A percentile compares a stretch with the other conserved stretches of the same genome.
Evolutionary conservation across 1,140 invertebrate genomes (phyloP).

Genomic region (Scaptomyza hsui): DNA sequence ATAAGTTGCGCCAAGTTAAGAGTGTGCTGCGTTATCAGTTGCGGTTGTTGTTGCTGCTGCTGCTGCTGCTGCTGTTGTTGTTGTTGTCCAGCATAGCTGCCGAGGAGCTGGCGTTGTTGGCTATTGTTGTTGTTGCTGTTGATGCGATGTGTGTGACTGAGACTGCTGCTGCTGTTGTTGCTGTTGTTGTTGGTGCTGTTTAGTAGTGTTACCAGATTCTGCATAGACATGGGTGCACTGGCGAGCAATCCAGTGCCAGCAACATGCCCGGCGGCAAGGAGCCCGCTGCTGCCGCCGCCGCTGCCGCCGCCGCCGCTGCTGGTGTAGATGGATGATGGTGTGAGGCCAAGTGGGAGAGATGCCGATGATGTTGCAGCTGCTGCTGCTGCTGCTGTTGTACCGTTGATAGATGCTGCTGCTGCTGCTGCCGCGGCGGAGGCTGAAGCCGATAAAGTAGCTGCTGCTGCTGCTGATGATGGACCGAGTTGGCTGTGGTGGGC

Average conservation of each 20-base stretch:
- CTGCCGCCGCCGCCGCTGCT: constrained; percentile 52
- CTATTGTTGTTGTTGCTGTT: constrained; percentile 14
- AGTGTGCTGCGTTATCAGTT: constrained; percentile 42
- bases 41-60: constrained; percentile 14
- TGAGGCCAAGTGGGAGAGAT: constrained; percentile 66
- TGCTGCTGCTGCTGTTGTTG: constrained; percentile 14
- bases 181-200: constrained; percentile 31
- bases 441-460: constrained; percentile 72
- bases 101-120: not conserved
- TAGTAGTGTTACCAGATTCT: constrained; percentile 92
- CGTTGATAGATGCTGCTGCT: constrained; percentile 18
- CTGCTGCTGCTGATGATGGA: constrained; percentile 50
- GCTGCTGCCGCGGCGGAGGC: constrained; percentile 22
- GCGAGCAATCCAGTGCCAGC: constrained; percentile 85
- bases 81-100: not conserved
- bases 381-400: constrained; percentile 36
- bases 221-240: constrained; percentile 92
- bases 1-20: constrained; percentile 67
- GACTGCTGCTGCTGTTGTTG: constrained; percentile 37
- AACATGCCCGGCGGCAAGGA: constrained; percentile 74
- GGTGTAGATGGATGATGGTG: constrained; percentile 53
- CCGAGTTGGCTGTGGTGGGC: constrained; percentile 76
- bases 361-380: constrained; percentile 46
- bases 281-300: constrained; percentile 56
- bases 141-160: constrained; percentile 18